phyloP scores from a whole-genome alignment of 1,140 invertebrate species.

The Bilobella aurantiaca region DNA sequence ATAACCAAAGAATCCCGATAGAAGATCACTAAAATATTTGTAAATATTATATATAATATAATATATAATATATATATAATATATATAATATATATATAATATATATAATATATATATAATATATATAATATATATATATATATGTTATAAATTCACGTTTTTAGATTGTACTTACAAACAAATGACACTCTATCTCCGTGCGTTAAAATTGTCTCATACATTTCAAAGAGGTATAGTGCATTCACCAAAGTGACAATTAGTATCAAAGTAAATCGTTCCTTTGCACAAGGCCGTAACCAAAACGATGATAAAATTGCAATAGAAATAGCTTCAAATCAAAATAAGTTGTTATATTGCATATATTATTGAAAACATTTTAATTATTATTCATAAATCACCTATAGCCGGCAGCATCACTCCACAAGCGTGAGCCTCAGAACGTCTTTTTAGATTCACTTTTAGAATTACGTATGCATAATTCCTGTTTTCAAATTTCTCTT shows the following conservation, averaged over 20 bases:
- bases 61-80: not conserved
- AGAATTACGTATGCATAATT: constrained; percentile 20
- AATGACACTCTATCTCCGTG: constrained; percentile 30
- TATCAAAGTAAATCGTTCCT: constrained; percentile 20
- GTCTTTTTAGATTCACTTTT: constrained; percentile 9
- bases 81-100: too few relatives aligned
- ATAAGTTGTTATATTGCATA: too few relatives aligned
- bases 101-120: too few relatives aligned
- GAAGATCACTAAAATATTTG: constrained; percentile 34
- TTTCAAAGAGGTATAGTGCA: constrained; percentile 21
- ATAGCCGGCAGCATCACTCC: too few relatives aligned
- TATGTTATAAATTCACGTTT: too few relatives aligned
- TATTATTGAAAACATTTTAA: too few relatives aligned
- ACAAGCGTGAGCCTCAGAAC: too few relatives aligned
- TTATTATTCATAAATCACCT: too few relatives aligned
- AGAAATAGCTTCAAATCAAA: constrained; percentile 34
- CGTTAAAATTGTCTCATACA: constrained; percentile 26
- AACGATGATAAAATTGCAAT: constrained; percentile 24
- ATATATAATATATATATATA: too few relatives aligned
- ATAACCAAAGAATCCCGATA: constrained; percentile 31
- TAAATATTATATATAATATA: too few relatives aligned
- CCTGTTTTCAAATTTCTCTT: not conserved
- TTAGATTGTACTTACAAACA: too few relatives aligned
- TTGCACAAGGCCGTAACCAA: constrained; percentile 27
- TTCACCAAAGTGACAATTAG: constrained; percentile 25